Evolutionary conservation across 2,113 vertebrate genomes (phyloP), one percentile per base, ranked within the genome.

Genomic region (Lynx canadensis): DNA sequence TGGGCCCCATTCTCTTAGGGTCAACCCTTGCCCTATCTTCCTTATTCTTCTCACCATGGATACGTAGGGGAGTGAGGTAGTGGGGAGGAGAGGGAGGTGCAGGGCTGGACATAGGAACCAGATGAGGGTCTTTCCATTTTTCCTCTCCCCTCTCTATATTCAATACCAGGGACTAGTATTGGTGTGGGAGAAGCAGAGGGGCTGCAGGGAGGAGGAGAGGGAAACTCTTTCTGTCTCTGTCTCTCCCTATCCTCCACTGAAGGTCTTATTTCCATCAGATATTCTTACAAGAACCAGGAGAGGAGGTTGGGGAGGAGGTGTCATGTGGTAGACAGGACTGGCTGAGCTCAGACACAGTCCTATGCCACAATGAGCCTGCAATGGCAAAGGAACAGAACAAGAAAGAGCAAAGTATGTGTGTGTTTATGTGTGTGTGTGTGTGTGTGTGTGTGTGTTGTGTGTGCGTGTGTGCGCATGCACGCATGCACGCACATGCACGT

Each of bases 401-500:
- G 25, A 31, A 33, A 50, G 1, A 16, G 45, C 45, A 45, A 45
- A 45, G 45, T 45, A 45, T 45, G 45, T 45, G 45, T 45, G 45
- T 45, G 45, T 45, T 45, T 45, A 8, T 1, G 15, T 6, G 29
- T n/a, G 8, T 29, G 16, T 1, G 12, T 27, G 21, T 33, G 4
- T n/a, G 10, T 25, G 45, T 41, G 36, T 15, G 27, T 41, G 38
- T 41, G 41, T 2, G 15, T 6, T 6, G 29, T n/a, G 8, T 27
- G 21, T 27, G 4, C 23, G 7, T 19, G 45, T 41, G 36, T 7
- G 27, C 4, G 6, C 1, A 1, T 11, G 16, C 25, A 18, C 3
- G 9, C 1, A 1, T 11, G 16, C 16, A 18, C 1, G 19, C 1
- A 38, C 14, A 5, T n/a, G 3, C 23, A 27, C 29, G 48, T 25